Base-by-base conservation (phyloP, 1,140 invertebrate genomes). In the Rhynchophorus ferrugineus region DNA sequence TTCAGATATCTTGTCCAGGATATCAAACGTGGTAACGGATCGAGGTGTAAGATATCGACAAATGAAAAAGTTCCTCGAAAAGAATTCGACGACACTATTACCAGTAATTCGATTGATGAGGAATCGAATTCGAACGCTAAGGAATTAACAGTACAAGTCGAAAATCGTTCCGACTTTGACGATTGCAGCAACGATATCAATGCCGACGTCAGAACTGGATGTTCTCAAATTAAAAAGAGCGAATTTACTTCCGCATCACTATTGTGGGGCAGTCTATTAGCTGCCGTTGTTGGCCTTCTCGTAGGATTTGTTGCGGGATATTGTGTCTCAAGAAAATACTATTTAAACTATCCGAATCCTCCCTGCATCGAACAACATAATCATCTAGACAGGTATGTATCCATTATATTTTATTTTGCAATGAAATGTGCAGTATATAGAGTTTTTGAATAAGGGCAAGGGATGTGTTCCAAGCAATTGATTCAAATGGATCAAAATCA, bases 281-380 rank as follows among this genome's bases (percentile, higher is more conserved):
- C 85, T 6, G 86, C 87, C 61, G 73, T 91, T 37, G 81, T 84
- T 38, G 88, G 87, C 1, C 73, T 91, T 36, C 79, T 89, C 64
- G 77, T 89, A 22, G 88, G 89, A 24, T 91, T 91, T 68, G 80
- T 87, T 34, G 82, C 82, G 44, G 88, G 88, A 2, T 91, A 89
- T 67, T 78, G 87, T 59, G 87, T 90, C 68, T 88, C 86, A 6
- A 78, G 85, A 55, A 74, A 84, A 69, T 81, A 87, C 72, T 79
- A 85, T 29, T 78, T 80, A 52, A 83, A 83, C 61, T 79, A 80
- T 44, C 81, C 84, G 60, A 81, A 82, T 56, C 78, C 83, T 35
- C 79, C 81, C 59, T 83, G 84, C 69, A 80, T 82, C 54, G 82
- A 85, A 65, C 82, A 85, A 58, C 69, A 78, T 36, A 78, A 78